Evolutionary conservation across 1,140 invertebrate genomes (phyloP).

Genomic region (Pogonus chalceus): DNA sequence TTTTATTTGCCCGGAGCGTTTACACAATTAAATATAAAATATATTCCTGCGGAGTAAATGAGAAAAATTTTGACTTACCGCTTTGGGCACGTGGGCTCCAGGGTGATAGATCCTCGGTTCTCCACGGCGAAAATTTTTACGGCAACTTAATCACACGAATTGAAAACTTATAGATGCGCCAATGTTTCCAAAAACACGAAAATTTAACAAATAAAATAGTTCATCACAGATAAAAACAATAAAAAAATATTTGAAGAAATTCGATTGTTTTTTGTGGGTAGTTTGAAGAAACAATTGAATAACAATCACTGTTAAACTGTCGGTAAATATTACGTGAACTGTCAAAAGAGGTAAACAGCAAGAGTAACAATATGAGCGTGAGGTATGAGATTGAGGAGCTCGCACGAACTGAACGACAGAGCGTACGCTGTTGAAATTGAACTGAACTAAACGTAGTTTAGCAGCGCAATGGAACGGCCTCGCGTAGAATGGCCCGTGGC

Average conservation of each 20-base stretch:
- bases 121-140: slow-evolving; percentile 30
- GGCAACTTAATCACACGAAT: slow-evolving; percentile 22
- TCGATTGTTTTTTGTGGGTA: no score
- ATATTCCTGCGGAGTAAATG: no score
- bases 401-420: slow-evolving; percentile 14
- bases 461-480: no score
- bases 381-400: not conserved
- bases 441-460: no score
- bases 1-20: no score
- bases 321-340: no score
- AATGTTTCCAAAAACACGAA: not conserved
- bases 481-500: not conserved
- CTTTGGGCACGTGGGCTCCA: slow-evolving; percentile 46
- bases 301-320: no score
- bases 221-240: not conserved
- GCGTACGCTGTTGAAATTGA: slow-evolving; percentile 10
- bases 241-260: not conserved
- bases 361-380: slow-evolving; percentile 10
- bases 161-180: slow-evolving; percentile 22
- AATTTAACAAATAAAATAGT: not conserved
- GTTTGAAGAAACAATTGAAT: no score
- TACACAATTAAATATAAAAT: no score
- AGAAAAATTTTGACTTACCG: no score
- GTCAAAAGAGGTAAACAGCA: no score
- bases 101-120: slow-evolving; percentile 37